A percentile compares a stretch with the other conserved stretches of the same genome.
Conservation (phyloP, 1,140 invertebrate genomes). For the Pentalonia nigronervosa region DNA sequence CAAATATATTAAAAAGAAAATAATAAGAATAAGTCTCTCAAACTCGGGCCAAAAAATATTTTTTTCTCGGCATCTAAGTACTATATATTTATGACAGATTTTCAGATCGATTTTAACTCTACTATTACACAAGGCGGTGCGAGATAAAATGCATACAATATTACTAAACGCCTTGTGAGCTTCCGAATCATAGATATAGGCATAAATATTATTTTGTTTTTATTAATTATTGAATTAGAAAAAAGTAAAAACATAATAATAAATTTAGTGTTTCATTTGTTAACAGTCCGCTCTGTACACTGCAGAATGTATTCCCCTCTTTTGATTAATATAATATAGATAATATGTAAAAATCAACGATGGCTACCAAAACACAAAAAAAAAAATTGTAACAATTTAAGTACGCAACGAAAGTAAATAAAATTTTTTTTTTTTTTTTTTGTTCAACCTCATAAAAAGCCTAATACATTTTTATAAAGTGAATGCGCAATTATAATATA, state of each 20-base stretch:
- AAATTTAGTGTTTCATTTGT: background rate
- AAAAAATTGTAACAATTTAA: conserved; percentile 26
- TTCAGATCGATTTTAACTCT: background rate
- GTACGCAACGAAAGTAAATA: conserved; percentile 20
- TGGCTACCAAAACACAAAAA: background rate
- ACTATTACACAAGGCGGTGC: background rate
- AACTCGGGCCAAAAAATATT: background rate
- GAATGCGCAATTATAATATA: background rate
- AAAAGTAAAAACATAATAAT: background rate
- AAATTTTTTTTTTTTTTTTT: background rate
- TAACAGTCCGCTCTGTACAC: background rate
- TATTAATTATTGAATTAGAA: background rate
- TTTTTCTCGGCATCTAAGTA: background rate
- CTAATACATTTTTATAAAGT: background rate
- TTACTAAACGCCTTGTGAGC: background rate
- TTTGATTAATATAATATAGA: background rate
- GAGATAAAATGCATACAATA: background rate
- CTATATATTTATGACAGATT: background rate
- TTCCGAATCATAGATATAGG: background rate
- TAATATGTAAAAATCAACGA: conserved; percentile 27
- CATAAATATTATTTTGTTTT: background rate
- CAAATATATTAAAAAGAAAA: conserved; percentile 2
- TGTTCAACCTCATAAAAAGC: conserved; percentile 37
- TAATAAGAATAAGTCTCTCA: conserved; percentile 31
- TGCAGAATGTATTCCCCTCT: background rate